phyloP scores from a whole-genome alignment of 2,113 vertebrate genomes.

The Erythrocebus patas region DNA sequence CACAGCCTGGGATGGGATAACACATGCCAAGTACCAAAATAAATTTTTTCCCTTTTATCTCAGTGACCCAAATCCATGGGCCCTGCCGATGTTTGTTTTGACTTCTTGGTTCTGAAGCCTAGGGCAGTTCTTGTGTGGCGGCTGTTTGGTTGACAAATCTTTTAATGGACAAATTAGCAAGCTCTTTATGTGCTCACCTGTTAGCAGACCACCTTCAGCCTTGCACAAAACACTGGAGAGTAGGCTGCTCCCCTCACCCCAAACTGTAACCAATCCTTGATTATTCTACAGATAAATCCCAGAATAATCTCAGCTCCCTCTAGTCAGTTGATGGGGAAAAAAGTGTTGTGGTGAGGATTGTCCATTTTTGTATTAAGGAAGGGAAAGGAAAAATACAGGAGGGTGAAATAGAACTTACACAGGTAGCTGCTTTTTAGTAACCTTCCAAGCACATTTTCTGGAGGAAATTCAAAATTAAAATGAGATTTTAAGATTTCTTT shows the following conservation, averaged over 20 bases:
- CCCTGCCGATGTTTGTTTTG: conserved; percentile 68
- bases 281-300: neutral
- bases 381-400: neutral
- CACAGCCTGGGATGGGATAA: conserved; percentile 21
- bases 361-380: neutral
- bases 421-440: neutral
- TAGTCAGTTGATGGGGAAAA: too few relatives aligned
- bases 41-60: conserved; percentile 52
- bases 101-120: conserved; percentile 52
- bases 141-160: conserved; percentile 48
- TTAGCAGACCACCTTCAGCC: neutral
- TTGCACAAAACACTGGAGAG: neutral
- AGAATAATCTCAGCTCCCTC: neutral
- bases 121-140: neutral
- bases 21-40: neutral
- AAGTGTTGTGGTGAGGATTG: neutral
- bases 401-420: neutral
- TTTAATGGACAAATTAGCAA: conserved; percentile 51
- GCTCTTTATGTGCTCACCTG: conserved; percentile 4
- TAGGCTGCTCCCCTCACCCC: neutral
- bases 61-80: conserved; percentile 67
- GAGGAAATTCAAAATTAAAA: neutral
- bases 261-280: neutral
- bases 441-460: neutral
- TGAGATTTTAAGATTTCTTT: neutral